phyloP scores from a whole-genome alignment of 2,888 invertebrate genomes.

The Latrodectus elegans region DNA sequence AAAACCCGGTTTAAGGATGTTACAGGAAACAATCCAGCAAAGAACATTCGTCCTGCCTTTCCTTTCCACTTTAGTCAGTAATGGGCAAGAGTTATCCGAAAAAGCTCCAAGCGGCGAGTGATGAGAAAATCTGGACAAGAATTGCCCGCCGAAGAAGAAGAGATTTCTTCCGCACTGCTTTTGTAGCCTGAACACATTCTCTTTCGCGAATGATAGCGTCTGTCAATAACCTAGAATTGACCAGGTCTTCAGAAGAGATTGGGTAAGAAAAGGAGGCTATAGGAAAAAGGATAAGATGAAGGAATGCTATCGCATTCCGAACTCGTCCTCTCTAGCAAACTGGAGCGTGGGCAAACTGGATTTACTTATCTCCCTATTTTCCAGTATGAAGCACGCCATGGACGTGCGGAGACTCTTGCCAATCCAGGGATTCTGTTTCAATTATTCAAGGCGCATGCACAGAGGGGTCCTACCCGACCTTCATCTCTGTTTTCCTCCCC shows the following conservation, averaged over 20 bases:
- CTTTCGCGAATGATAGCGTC: slow-evolving; percentile 27
- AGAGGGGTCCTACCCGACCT: slow-evolving; percentile 24
- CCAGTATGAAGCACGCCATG: slow-evolving; percentile 54
- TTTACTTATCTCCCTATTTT: slow-evolving; percentile 69
- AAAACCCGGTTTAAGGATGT: too few relatives aligned
- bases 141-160: slow-evolving; percentile 9
- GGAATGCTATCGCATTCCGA: slow-evolving; percentile 61
- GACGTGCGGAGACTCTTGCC: slow-evolving; percentile 65
- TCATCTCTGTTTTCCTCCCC: slow-evolving; percentile 20
- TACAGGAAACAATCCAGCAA: neutral
- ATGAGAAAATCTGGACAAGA: slow-evolving; percentile 33
- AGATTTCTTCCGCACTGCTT: neutral
- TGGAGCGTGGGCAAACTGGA: slow-evolving; percentile 65
- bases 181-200: slow-evolving; percentile 15
- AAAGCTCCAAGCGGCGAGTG: slow-evolving; percentile 9
- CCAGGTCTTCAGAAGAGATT: slow-evolving; percentile 60
- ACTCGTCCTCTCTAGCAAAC: slow-evolving; percentile 58
- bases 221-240: slow-evolving; percentile 63
- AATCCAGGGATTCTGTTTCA: slow-evolving; percentile 68
- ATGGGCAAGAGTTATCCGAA: neutral
- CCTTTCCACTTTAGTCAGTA: neutral
- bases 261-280: slow-evolving; percentile 34
- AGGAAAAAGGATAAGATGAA: slow-evolving; percentile 35
- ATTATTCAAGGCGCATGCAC: slow-evolving; percentile 67
- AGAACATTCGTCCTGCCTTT: neutral